Base-by-base conservation (phyloP, 2,113 vertebrate species). In the Cyanistes caeruleus region DNA sequence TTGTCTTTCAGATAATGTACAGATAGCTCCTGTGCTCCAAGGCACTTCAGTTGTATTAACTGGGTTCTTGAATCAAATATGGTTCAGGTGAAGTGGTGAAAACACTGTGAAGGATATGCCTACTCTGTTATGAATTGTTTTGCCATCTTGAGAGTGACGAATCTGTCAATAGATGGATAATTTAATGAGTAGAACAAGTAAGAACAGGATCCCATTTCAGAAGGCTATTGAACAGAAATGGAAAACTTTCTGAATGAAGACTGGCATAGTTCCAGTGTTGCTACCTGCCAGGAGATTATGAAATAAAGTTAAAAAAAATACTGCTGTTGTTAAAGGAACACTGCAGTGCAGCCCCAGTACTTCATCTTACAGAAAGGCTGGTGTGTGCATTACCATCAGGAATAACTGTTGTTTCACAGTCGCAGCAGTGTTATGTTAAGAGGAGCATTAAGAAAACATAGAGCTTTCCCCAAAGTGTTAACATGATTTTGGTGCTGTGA, bases 201-300 rank as follows among this genome's bases (percentile, higher is more conserved):
- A 87, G 70, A 97, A 46, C 11, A 55, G 37, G 21, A 67, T 77
- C 10, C 58, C 1, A 0, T 90, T 90, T 95, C 55, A 90, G 52
- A 88, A 59, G 5, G 27, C n/a, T 65, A 27, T 65, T 90, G 62
- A 92, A 58, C 23, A 65, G 72, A 74, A 90, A 76, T 60, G 14
- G 64, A 88, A 70, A 74, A 28, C 51, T 63, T 91, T 96, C 70
- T 93, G 63, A 85, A 55, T 8, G 3, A 85, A 83, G 27, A 21
- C n/a, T 82, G 63, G 28, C 3, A 2, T 79, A 44, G 24, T 83
- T 86, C 51, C 75, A 68, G 15, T 33, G 31, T 70, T 90, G 53
- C 56, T 88, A 65, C 55, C 88, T 93, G 52, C 68, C 82, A 90
- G 79, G 21, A 67, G 88, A 81, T 83, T 74, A 90, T 83, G 78